Base-by-base conservation (phyloP, 2,888 invertebrate genomes). In the Lasioglossum zephyrum region DNA sequence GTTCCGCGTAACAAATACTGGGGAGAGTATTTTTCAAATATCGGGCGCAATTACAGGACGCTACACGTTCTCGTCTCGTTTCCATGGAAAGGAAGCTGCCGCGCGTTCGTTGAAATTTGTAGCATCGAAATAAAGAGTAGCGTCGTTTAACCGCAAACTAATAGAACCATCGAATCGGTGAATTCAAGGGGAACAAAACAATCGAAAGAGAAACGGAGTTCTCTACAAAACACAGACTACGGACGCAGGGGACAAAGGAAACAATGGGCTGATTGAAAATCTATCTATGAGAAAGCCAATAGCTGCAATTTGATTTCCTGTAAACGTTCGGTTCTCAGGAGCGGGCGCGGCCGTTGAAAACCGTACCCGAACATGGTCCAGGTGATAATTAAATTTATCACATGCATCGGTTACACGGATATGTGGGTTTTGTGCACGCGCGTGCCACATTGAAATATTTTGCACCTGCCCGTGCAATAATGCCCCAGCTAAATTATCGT, bases 301-400 rank as follows among this genome's bases (percentile, higher is more conserved):
- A 26, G 4, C 0, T 39, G 31, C 3, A 69, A 36, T 60, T 70
- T 11, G 22, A 82, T 36, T 79, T 82, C 44, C 60, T 26, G 31
- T 8, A 72, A 49, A 26, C 18, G 36, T 4, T 36, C 5, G 41
- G 44, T 49, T 60, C 57, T 72, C 74, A 63, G 63, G 6, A 31
- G 47, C 22, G 44, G 22, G 9, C 53, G 53, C 53, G n/a, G 18
- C 2, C 31, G 57, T 49, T 39, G n/a, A 70, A 76, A 75, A 66
- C 47, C 44, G 75, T 31, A n/a, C 11, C 39, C n/a, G 47, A 63
- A 57, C 70, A 16, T 79, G 77, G 39, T 77, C 44, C 85, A 80
- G 84, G 57, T 86, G 80, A 86, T 92, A 90, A 91, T 92, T 85
- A 88, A 92, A 93, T 92, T 92, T 91, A 92, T 92, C 83, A 80